phyloP scores from a whole-genome alignment of 2,888 invertebrate genomes.

The Allophyes oxyacanthae region DNA sequence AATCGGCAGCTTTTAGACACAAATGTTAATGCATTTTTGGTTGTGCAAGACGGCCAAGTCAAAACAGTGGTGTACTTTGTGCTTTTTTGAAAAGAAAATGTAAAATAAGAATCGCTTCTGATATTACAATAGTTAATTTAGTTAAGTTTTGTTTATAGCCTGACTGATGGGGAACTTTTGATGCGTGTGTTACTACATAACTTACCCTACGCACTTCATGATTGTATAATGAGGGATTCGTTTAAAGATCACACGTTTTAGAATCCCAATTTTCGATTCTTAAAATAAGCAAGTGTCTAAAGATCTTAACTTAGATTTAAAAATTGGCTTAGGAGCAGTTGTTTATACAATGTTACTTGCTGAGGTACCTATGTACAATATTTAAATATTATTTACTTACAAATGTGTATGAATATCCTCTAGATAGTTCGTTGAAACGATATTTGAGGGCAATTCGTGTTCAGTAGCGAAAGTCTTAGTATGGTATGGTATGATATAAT shows the following conservation, averaged over 20 bases:
- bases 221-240: not conserved
- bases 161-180: slow-evolving; percentile 40
- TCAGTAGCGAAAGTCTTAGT: not conserved
- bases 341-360: no score
- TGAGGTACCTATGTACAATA: no score
- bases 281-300: not conserved
- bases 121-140: slow-evolving; percentile 70
- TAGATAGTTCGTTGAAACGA: not conserved
- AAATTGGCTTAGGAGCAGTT: no score
- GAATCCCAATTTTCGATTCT: not conserved
- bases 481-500: not conserved
- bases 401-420: not conserved
- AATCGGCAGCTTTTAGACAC: slow-evolving; percentile 27
- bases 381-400: no score
- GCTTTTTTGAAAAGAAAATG: slow-evolving; percentile 74
- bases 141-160: slow-evolving; percentile 64
- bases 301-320: no score
- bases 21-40: slow-evolving; percentile 30
- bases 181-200: slow-evolving; percentile 3
- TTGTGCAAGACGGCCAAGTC: slow-evolving; percentile 54
- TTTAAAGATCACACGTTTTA: no score
- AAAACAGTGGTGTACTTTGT: slow-evolving; percentile 60
- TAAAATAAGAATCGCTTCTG: slow-evolving; percentile 77
- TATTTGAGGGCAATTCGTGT: not conserved
- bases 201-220: not conserved